phyloP scores from a whole-genome alignment of 2,888 invertebrate genomes.

The Dolichopus griseipennis region DNA sequence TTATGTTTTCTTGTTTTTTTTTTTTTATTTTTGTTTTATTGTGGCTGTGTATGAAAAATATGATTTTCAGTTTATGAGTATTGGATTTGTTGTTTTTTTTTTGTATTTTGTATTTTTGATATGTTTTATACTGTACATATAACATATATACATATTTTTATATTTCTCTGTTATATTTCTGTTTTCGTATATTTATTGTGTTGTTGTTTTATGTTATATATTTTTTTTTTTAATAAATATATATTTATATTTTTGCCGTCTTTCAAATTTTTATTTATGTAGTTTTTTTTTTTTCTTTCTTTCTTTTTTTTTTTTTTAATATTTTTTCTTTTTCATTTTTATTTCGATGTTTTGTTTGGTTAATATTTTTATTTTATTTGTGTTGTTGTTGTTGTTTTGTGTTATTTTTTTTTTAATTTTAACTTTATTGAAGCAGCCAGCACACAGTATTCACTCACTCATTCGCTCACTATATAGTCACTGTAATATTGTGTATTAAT shows the following conservation, averaged over 20 bases:
- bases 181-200: not conserved
- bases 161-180: no score
- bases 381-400: not conserved
- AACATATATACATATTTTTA: no score
- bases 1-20: no score
- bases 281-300: not conserved
- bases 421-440: no score
- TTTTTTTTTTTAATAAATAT: not conserved
- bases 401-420: not conserved
- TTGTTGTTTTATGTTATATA: not conserved
- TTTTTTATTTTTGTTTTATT: not conserved
- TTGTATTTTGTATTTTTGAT: not conserved
- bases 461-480: no score
- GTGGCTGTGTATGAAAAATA: not conserved
- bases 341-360: slow-evolving; percentile 1
- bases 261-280: slow-evolving; percentile 16
- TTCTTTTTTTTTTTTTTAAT: not conserved
- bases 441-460: no score
- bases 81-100: no score
- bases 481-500: no score
- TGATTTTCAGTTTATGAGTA: not conserved
- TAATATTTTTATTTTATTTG: not conserved
- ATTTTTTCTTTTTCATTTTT: not conserved
- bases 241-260: slow-evolving; percentile 22
- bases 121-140: no score